Conservation (phyloP, 2,888 invertebrate species). For the Gnatocerus cornutus region DNA sequence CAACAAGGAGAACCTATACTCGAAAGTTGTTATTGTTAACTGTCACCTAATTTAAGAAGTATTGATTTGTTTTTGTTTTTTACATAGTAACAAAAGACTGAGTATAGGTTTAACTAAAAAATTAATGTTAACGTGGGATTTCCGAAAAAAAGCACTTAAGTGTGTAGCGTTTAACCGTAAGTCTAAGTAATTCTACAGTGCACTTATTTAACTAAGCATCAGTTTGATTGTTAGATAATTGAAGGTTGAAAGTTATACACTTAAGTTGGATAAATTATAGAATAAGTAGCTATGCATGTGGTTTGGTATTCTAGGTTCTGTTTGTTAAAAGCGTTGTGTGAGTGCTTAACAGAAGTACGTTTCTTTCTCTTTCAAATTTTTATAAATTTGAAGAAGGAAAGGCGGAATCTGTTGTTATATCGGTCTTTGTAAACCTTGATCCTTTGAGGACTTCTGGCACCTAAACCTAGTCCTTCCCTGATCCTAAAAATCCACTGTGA, state of each 20-base stretch:
- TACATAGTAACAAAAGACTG: conserved; percentile 59
- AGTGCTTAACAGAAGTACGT: conserved; percentile 48
- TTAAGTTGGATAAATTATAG: conserved; percentile 47
- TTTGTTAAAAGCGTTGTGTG: conserved; percentile 47
- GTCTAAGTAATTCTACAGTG: conserved; percentile 50
- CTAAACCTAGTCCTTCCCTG: conserved; percentile 63
- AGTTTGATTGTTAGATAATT: conserved; percentile 45
- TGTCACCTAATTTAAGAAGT: conserved; percentile 47
- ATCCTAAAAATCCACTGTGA: conserved; percentile 59
- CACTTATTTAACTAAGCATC: conserved; percentile 51
- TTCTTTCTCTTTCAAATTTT: conserved; percentile 35
- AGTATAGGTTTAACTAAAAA: conserved; percentile 62
- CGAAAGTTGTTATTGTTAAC: conserved; percentile 52
- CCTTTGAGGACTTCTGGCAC: conserved; percentile 70
- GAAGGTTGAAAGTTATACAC: conserved; percentile 47
- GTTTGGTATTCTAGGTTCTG: conserved; percentile 54
- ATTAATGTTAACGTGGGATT: conserved; percentile 43
- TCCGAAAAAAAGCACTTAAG: conserved; percentile 44
- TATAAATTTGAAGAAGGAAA: conserved; percentile 29
- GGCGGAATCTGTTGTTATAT: conserved; percentile 34
- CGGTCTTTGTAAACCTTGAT: conserved; percentile 58
- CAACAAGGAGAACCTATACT: conserved; percentile 55
- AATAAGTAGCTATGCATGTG: conserved; percentile 53
- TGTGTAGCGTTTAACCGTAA: conserved; percentile 47
- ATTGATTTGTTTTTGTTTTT: conserved; percentile 47